Conservation (phyloP, 2,888 invertebrate species). For the Drosophila basisetae region DNA sequence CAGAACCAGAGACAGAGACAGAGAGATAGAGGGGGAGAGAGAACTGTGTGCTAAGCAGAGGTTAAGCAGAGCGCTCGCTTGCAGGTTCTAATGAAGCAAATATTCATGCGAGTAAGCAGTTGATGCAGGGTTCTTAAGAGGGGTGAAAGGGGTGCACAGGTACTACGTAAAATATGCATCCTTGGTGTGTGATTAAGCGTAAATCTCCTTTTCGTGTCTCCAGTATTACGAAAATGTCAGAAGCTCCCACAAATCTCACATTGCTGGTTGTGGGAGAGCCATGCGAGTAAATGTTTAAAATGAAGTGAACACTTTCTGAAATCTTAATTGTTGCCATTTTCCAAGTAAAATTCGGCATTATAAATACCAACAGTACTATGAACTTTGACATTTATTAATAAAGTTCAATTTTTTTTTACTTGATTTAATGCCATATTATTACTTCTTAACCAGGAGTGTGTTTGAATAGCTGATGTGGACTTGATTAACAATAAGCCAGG, state of each 20-base stretch:
- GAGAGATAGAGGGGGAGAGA: too few relatives aligned
- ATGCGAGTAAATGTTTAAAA: conserved; percentile 43
- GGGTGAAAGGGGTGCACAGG: not conserved
- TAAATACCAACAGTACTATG: not conserved
- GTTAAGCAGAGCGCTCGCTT: conserved; percentile 54
- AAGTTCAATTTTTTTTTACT: not conserved
- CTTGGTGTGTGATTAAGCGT: conserved; percentile 74
- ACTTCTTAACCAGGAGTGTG: not conserved
- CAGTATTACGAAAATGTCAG: conserved; percentile 35
- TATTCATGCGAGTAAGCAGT: conserved; percentile 57
- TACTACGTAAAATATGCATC: conserved; percentile 70
- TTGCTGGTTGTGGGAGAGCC: conserved; percentile 8
- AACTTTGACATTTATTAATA: not conserved
- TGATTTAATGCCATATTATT: not conserved
- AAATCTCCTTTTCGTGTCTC: conserved; percentile 65
- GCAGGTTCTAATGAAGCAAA: conserved; percentile 73
- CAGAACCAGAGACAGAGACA: not conserved
- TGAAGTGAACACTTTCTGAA: conserved; percentile 30
- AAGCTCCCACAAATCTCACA: conserved; percentile 15
- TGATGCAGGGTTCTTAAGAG: not conserved
- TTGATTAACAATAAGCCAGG: not conserved
- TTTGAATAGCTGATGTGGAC: not conserved
- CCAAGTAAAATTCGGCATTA: not conserved
- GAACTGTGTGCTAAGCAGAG: conserved; percentile 40
- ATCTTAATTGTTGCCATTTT: conserved; percentile 22